Percentiles rank a stretch among this genome's conserved stretches.
These are phyloP conservation scores for Cheilosia impressa DNA, from an alignment of 2,888 invertebrate genomes.

Conservation along the genomic window DNA sequence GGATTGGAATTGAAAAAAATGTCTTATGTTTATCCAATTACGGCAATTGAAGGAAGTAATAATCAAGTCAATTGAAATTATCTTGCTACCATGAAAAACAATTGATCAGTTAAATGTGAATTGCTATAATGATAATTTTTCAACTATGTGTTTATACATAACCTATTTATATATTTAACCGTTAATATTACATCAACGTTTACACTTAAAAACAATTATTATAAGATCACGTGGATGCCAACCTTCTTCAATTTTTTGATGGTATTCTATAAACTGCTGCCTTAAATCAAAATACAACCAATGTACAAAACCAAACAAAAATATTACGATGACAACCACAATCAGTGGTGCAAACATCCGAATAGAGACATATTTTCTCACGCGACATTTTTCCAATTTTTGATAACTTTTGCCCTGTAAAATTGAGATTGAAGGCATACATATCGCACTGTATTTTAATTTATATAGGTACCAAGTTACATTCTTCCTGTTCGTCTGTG, in stretches of 20 bases:
- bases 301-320: constrained; percentile 81
- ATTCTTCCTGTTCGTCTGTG: constrained; percentile 86
- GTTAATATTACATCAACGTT: background rate
- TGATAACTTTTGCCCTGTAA: constrained; percentile 78
- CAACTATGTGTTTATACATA: no score
- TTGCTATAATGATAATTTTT: no score
- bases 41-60: no score
- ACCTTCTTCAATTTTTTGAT: constrained; percentile 83
- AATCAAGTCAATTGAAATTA: no score
- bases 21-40: no score
- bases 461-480: constrained; percentile 80
- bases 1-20: no score
- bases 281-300: constrained; percentile 83
- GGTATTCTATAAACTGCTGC: constrained; percentile 82
- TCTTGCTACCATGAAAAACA: no score
- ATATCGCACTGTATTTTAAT: constrained; percentile 22
- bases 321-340: constrained; percentile 79
- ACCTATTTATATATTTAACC: background rate
- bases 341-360: constrained; percentile 81
- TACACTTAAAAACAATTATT: constrained; percentile 7
- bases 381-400: constrained; percentile 79
- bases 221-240: constrained; percentile 16
- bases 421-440: constrained; percentile 44
- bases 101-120: no score
- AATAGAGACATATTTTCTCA: constrained; percentile 80